A percentile compares a stretch with the other conserved stretches of the same genome.
Conservation (phyloP, 2,888 invertebrate genomes). For the Vannuccia rotundouncinata region DNA sequence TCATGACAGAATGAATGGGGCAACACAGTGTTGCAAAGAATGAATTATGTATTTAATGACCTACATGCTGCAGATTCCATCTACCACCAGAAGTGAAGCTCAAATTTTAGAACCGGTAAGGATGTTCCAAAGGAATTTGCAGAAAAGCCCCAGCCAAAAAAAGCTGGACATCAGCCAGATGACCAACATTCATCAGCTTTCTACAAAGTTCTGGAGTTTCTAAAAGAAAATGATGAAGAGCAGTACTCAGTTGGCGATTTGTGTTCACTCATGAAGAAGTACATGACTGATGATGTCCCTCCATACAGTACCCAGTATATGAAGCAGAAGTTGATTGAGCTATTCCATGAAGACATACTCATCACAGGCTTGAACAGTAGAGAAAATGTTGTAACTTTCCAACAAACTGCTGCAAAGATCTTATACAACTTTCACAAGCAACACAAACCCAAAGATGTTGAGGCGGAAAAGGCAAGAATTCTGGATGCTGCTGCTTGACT, state of each 20-base stretch:
- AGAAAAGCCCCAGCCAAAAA: not conserved
- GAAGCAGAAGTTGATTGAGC: slow-evolving; percentile 42
- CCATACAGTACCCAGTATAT: slow-evolving; percentile 38
- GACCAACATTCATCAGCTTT: slow-evolving; percentile 13
- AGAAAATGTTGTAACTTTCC: slow-evolving; percentile 42
- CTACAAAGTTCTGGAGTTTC: slow-evolving; percentile 35
- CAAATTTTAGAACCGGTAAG: slow-evolving; percentile 41
- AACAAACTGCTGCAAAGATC: slow-evolving; percentile 40
- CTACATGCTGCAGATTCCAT: slow-evolving; percentile 42
- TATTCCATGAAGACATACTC: slow-evolving; percentile 42
- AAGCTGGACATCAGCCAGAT: slow-evolving; percentile 8
- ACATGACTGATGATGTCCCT: slow-evolving; percentile 5
- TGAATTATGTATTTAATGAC: slow-evolving; percentile 36
- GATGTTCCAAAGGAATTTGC: slow-evolving; percentile 11
- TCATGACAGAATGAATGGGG: slow-evolving; percentile 29
- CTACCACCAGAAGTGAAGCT: slow-evolving; percentile 43
- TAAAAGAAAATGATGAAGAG: slow-evolving; percentile 41
- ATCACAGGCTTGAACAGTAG: slow-evolving; percentile 42
- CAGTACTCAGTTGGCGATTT: slow-evolving; percentile 40
- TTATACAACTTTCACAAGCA: slow-evolving; percentile 39
- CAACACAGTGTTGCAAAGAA: slow-evolving; percentile 9
- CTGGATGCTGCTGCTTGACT: slow-evolving; percentile 43
- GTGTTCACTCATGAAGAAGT: slow-evolving; percentile 40
- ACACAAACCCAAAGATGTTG: slow-evolving; percentile 30
- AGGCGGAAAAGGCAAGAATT: slow-evolving; percentile 40